phyloP scores from a whole-genome alignment of 2,888 invertebrate species.

The Ormyrus rosae region DNA sequence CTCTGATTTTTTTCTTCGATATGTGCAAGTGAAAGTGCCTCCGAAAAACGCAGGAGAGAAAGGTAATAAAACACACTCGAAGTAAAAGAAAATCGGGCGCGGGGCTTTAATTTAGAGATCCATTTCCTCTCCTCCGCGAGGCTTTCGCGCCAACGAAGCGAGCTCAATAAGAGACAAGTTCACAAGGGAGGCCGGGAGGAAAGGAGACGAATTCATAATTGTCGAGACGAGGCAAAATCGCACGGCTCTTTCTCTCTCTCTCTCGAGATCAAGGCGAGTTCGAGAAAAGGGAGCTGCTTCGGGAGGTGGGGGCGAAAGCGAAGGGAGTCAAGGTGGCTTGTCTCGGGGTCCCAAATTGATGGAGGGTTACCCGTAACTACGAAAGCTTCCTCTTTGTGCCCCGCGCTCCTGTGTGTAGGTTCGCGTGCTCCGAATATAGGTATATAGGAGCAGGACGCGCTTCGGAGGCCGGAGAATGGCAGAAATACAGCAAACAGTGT shows the following conservation, averaged over 20 bases:
- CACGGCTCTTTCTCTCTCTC: slow-evolving; percentile 11
- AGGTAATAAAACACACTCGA: slow-evolving; percentile 30
- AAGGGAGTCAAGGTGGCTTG: slow-evolving; percentile 46
- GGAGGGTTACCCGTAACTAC: slow-evolving; percentile 31
- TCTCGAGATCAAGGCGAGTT: slow-evolving; percentile 48
- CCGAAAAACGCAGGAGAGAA: background rate
- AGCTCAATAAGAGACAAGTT: slow-evolving; percentile 24
- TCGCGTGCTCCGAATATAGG: too few relatives aligned
- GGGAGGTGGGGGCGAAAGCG: slow-evolving; percentile 29
- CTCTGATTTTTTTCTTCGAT: too few relatives aligned
- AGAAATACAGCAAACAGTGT: slow-evolving; percentile 20
- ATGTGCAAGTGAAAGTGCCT: slow-evolving; percentile 3
- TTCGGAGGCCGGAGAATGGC: slow-evolving; percentile 1
- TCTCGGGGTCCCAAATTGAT: slow-evolving; percentile 44
- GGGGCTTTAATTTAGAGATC: slow-evolving; percentile 42
- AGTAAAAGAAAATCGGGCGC: slow-evolving; percentile 3
- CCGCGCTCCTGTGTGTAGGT: background rate
- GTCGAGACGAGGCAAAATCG: slow-evolving; percentile 46
- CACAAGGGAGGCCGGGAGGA: background rate
- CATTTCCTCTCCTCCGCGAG: background rate
- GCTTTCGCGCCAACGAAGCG: slow-evolving; percentile 1
- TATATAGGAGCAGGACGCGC: background rate
- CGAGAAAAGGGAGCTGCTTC: slow-evolving; percentile 19
- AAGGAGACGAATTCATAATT: slow-evolving; percentile 44
- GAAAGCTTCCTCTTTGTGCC: slow-evolving; percentile 25